phyloP scores from a whole-genome alignment of 1,140 invertebrate genomes.

The Pachyrhynchus sulphureomaculatus region DNA sequence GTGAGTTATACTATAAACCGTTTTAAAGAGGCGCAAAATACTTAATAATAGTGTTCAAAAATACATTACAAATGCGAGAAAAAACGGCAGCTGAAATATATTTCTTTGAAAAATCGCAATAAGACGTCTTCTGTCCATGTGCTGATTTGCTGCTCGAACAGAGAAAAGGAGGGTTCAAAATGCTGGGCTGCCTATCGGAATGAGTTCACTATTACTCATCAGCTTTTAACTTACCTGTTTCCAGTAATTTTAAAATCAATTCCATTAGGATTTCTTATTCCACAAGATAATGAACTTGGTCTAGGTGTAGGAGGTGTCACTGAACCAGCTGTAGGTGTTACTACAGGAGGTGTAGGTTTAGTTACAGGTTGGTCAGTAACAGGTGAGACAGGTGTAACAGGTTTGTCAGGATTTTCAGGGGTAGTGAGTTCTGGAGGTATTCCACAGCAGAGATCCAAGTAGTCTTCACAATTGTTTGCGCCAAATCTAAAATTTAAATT shows the following conservation, averaged over 20 bases:
- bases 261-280: conserved; percentile 56
- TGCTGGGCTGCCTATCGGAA: not conserved
- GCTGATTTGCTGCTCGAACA: too few relatives aligned
- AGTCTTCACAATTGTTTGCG: conserved; percentile 46
- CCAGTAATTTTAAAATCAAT: conserved; percentile 56
- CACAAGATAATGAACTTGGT: conserved; percentile 48
- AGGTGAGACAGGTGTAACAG: conserved; percentile 28
- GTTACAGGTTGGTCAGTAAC: conserved; percentile 13
- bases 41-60: too few relatives aligned
- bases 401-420: not conserved
- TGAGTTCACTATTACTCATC: not conserved
- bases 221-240: conserved; percentile 32
- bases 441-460: conserved; percentile 53
- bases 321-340: conserved; percentile 28
- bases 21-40: too few relatives aligned
- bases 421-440: conserved; percentile 27
- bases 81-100: too few relatives aligned
- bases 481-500: conserved; percentile 3
- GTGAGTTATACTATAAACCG: too few relatives aligned
- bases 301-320: conserved; percentile 31
- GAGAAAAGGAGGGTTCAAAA: too few relatives aligned
- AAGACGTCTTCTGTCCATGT: too few relatives aligned
- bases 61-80: too few relatives aligned
- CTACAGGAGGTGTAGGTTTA: not conserved
- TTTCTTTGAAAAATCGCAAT: too few relatives aligned